Base-by-base conservation (phyloP, 2,113 vertebrate species). In the Loxodonta africana region DNA sequence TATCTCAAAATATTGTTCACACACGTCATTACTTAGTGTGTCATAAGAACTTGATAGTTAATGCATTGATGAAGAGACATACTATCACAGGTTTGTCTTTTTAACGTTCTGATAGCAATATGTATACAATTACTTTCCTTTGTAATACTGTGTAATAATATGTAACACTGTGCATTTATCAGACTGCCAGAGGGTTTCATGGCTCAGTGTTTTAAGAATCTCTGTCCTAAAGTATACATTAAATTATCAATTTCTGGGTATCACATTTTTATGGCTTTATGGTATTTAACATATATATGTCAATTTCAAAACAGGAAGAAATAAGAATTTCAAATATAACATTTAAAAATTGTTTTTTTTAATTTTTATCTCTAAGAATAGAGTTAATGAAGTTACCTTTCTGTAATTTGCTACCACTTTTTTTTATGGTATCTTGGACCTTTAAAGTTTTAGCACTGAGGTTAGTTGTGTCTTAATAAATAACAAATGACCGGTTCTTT, bases 381-480 rank as follows among this genome's bases (percentile, higher is more conserved):
- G 26, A 82, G 25, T 89, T 89, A 12, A 90, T 41, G 11, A 63
- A 41, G 25, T 86, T 57, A 67, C 46, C 51, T 85, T 95, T 91
- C n/a, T 95, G 28, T 88, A 82, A 91, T 85, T 88, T 88, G 18
- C 33, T 81, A 37, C 83, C 20, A 46, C 67, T 71, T 89, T 74
- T 93, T 95, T 69, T 74, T 6, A 37, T 37, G 37, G 37, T 10
- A 21, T 62, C 21, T 85, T 95, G 57, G 46, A 51, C 30, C 46
- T 94, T 93, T 77, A 83, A 97, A 65, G 53, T 80, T 78, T 92
- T n/a, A 85, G 62, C 83, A 15, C 63, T 83, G 73, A 97, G 95
- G 30, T 81, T 76, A 96, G 37, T 92, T 30, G 21, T 65, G 71
- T 95, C 87, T 95, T 95, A 80, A 94, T 37, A 77, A 90, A 28